phyloP scores from a whole-genome alignment of 2,888 invertebrate genomes.

The Xestia sexstrigata region DNA sequence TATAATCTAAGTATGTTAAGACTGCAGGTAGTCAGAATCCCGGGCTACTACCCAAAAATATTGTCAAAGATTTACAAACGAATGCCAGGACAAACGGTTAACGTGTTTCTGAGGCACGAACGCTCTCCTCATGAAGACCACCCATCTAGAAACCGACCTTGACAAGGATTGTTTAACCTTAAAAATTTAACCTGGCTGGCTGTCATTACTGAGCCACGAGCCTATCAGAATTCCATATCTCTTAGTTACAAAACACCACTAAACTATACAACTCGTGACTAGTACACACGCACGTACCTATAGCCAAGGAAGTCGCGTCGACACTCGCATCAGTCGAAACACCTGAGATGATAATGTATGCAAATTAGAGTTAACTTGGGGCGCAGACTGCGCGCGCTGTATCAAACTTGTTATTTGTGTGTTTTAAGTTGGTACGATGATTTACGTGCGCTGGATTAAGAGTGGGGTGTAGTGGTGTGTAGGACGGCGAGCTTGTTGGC shows the following conservation, averaged over 20 bases:
- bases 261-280: constrained; percentile 11
- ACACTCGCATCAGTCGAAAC: constrained; percentile 67
- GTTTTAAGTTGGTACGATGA: constrained; percentile 76
- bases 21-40: too few species aligned
- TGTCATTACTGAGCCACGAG: neutral
- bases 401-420: constrained; percentile 90
- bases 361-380: constrained; percentile 87
- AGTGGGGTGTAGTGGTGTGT: constrained; percentile 65
- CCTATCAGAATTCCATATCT: neutral
- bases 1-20: too few species aligned
- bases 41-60: neutral
- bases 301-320: constrained; percentile 29
- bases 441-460: constrained; percentile 81
- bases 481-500: constrained; percentile 49
- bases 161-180: neutral
- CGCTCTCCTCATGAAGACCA: neutral
- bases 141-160: neutral
- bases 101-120: neutral
- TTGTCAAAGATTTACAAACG: neutral
- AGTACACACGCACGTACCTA: constrained; percentile 11
- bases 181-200: neutral
- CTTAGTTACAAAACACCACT: neutral
- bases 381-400: constrained; percentile 82
- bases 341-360: constrained; percentile 90
- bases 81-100: neutral